Evolutionary conservation across 2,888 invertebrate genomes (phyloP).

Genomic region (Poecilobothrus nobilitatus): DNA sequence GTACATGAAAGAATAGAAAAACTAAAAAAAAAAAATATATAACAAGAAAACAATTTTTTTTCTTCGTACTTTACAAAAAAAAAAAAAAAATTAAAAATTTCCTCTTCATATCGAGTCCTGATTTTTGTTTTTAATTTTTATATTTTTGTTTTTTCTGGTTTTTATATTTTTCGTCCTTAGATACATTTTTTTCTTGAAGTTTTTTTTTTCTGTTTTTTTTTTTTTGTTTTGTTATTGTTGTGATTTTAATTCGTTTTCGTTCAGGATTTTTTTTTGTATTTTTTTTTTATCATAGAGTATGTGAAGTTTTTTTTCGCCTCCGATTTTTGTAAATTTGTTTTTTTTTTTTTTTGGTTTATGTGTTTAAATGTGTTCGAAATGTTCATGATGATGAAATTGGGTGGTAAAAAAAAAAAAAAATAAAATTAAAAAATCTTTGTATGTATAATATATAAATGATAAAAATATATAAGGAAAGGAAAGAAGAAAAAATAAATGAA

Average conservation of each 20-base stretch:
- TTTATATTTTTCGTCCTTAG: not conserved
- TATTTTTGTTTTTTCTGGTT: not conserved
- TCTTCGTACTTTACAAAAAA: too few relatives aligned
- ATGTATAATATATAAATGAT: not conserved
- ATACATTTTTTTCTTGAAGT: not conserved
- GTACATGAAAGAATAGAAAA: too few relatives aligned
- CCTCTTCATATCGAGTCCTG: not conserved
- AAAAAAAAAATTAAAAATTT: not conserved
- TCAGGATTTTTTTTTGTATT: not conserved
- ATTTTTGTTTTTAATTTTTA: not conserved
- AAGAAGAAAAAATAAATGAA: too few relatives aligned
- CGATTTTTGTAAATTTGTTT: too few relatives aligned
- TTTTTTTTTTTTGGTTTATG: not conserved
- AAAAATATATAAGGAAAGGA: too few relatives aligned
- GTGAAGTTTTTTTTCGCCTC: not conserved
- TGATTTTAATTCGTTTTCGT: conserved; percentile 2
- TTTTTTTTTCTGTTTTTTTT: not conserved
- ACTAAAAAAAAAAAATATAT: too few relatives aligned
- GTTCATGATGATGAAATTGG: not conserved
- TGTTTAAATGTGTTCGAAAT: too few relatives aligned
- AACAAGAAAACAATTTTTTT: too few relatives aligned
- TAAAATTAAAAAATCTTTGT: not conserved
- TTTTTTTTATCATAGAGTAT: not conserved
- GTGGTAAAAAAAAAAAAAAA: not conserved
- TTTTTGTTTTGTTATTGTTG: too few relatives aligned